Evolutionary conservation across 1,140 invertebrate species (phyloP), one percentile per base, ranked within the genome.

Genomic region (Thaumatotibia leucotreta): DNA sequence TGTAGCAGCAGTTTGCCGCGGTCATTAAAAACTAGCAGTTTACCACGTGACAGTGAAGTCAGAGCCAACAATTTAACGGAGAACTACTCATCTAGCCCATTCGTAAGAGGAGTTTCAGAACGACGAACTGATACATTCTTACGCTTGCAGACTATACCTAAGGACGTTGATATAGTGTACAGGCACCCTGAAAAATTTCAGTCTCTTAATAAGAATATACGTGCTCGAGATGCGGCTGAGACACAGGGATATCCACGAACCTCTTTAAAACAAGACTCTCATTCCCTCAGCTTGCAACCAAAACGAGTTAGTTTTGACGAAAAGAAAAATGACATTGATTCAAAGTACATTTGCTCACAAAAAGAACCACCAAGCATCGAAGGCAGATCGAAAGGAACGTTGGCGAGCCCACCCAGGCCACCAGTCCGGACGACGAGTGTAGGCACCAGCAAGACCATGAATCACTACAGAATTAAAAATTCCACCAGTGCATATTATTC

Each of bases 61-160:
- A 76, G 67, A 68, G 74, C 29, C 63, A 76, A 75, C 64, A 35
- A 8, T 20, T 64, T 70, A 63, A 79, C 70, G 63, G 76, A 84
- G 67, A 52, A 67, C 68, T 76, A 81, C 63, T 10, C 69, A 14
- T 67, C 66, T 33, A 58, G 71, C 9, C 76, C 76, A n/a, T 88
- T 88, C 65, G 61, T 64, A 20, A 75, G 85, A 77, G 78, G 77
- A 22, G 76, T 76, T 49, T 75, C 79, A 8, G 83, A 86, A 61
- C 75, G 86, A 24, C 69, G 79, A n/a, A 88, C 86, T 11, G 86
- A 90, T 72, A 80, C 82, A n/a, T 86, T 74, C 67, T 74, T 88
- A 54, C 75, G 72, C 61, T 68, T 54, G 45, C 73, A 73, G 17
- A 63, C 65, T 35, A 49, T 52, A 61, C 62, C 68, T 11, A 35